A percentile compares a stretch with the other conserved stretches of the same genome.
Evolutionary conservation across 2,797 vertebrate species (phyloP).

Genomic region (Enteromius paludinosus): DNA sequence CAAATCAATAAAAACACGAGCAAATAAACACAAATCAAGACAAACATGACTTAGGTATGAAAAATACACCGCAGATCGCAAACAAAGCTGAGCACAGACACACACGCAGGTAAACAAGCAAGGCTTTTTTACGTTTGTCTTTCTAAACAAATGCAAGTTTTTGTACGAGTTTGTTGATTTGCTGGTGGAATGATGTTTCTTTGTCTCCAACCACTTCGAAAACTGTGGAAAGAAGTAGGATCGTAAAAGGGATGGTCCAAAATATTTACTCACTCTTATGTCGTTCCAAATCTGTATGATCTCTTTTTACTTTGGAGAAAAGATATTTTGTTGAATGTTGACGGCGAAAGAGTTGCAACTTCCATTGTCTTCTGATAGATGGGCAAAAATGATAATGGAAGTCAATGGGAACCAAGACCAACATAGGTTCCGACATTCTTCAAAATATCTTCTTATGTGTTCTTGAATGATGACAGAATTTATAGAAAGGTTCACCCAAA

Average conservation of each 20-base stretch:
- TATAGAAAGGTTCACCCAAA: neutral
- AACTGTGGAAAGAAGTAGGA: neutral
- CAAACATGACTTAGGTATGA: constrained; percentile 58
- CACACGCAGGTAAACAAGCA: constrained; percentile 25
- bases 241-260: neutral
- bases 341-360: too few relatives aligned
- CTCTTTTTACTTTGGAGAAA: neutral
- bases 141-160: constrained; percentile 20
- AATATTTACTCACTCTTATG: neutral
- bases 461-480: neutral
- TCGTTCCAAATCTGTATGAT: neutral
- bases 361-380: neutral
- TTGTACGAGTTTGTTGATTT: neutral
- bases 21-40: constrained; percentile 60
- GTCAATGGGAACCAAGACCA: neutral
- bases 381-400: neutral
- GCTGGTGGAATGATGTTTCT: constrained; percentile 9
- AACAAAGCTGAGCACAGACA: constrained; percentile 31
- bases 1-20: constrained; percentile 51
- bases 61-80: constrained; percentile 37
- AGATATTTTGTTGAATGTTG: constrained; percentile 1
- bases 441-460: too few relatives aligned
- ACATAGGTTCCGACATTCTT: neutral
- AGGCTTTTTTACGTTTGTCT: constrained; percentile 12
- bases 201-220: neutral